Conservation (phyloP, 2,888 invertebrate species). For the Tenthredo distinguenda region DNA sequence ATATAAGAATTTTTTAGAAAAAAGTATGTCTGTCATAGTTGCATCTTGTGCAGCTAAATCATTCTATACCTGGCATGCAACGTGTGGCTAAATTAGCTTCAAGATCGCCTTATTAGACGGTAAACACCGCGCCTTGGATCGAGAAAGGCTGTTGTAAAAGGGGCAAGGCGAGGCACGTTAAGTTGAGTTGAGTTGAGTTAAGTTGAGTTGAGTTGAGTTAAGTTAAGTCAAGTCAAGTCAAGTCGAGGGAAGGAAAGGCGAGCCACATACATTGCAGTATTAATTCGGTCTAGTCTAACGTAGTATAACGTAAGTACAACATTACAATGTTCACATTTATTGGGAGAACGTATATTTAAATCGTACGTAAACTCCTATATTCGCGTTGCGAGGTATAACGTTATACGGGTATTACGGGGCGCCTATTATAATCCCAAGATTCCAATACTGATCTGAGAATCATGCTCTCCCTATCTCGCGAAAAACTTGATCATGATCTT, state of each 20-base stretch:
- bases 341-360: neutral
- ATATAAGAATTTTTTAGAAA: no score
- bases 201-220: neutral
- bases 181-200: neutral
- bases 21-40: neutral
- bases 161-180: neutral
- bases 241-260: slow-evolving; percentile 1
- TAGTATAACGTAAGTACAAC: neutral
- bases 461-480: neutral
- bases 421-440: neutral
- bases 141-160: neutral
- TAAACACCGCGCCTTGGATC: neutral
- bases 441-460: neutral
- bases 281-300: slow-evolving; percentile 3
- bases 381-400: neutral
- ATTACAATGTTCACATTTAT: neutral
- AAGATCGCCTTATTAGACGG: slow-evolving; percentile 12
- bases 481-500: neutral
- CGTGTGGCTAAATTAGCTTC: neutral
- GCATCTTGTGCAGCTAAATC: neutral
- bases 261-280: slow-evolving; percentile 24
- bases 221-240: neutral
- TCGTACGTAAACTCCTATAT: neutral
- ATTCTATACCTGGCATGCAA: slow-evolving; percentile 1
- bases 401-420: neutral